Base-by-base conservation (phyloP, 2,797 vertebrate genomes). In the Megaceryle alcyon region DNA sequence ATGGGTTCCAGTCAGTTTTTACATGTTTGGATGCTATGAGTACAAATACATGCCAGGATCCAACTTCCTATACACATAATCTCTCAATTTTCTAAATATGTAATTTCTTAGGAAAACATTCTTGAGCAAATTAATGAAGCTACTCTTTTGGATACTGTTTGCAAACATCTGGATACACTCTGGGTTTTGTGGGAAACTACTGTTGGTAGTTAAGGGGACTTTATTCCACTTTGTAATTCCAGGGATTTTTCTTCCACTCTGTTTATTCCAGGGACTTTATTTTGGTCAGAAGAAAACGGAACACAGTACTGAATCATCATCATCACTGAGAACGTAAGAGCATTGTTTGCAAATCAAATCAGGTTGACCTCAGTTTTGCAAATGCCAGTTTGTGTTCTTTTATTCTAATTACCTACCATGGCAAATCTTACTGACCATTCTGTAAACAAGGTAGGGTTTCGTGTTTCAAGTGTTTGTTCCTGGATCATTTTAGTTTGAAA, bases 91-190 rank as follows among this genome's bases (percentile, higher is more conserved):
- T 70, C 18, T 75, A 7, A 33, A 73, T 57, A 86, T 85, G 57
- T 17, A 66, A 88, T 84, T 5, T 1, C 16, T 79, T 5, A 49
- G 35, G 8, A 80, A 94, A 88, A 69, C 46, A 92, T 81, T 91
- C n/a, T 57, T 70, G 31, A 83, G 75, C 1, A 20, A 64, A 54
- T 48, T 79, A 5, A 64, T 80, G 49, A 86, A 89, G 41, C 25
- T 94, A 86, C n/a, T 81, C 37, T 80, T 93, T 79, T 89, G 57
- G 44, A 68, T 66, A 39, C 10, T 65, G 11, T 81, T 90, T 73
- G 59, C 20, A 84, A 80, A 93, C 60, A 94, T 86, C 78, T 93
- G 80, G 65, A 87, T 95, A 78, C 43, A 80, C 29, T 89, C 60
- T 82, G 76, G 15, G 57, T 75, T 93, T 92, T 94, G 63, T 90